A percentile compares a stretch with the other conserved stretches of the same genome.
Evolutionary conservation across 2,797 vertebrate genomes (phyloP).

Genomic region (Argyrosomus regius): DNA sequence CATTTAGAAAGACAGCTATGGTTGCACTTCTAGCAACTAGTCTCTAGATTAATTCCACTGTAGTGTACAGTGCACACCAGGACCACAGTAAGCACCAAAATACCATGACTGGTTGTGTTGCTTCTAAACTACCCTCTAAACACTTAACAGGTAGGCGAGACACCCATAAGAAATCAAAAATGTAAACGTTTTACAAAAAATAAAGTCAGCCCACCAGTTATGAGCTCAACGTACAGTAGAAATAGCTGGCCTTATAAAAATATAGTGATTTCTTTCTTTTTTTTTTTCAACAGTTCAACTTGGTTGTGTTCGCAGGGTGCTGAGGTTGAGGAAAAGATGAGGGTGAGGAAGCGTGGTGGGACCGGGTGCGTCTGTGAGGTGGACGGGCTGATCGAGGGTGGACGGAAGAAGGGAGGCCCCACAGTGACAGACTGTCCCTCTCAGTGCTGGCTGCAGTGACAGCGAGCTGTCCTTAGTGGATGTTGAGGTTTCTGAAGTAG

Average conservation of each 20-base stretch:
- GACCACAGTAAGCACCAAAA: conserved; percentile 79
- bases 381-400: conserved; percentile 55
- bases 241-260: conserved; percentile 88
- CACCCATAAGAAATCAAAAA: conserved; percentile 74
- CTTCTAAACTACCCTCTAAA: conserved; percentile 63
- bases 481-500: conserved; percentile 92
- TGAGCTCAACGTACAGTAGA: conserved; percentile 87
- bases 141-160: conserved; percentile 67
- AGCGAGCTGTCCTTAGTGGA: conserved; percentile 83
- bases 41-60: conserved; percentile 64
- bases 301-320: conserved; percentile 70
- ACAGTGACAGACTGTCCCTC: conserved; percentile 76
- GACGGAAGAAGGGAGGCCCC: conserved; percentile 67
- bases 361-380: conserved; percentile 53
- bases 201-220: conserved; percentile 75
- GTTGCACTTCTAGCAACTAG: conserved; percentile 58
- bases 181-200: conserved; percentile 85
- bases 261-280: conserved; percentile 83
- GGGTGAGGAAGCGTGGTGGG: conserved; percentile 59
- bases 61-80: conserved; percentile 64
- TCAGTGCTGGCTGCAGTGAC: conserved; percentile 76
- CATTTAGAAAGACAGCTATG: conserved; percentile 56
- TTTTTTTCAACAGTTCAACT: conserved; percentile 76
- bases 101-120: conserved; percentile 67
- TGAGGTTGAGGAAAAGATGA: conserved; percentile 60